phyloP scores from a whole-genome alignment of 2,797 vertebrate genomes.

The Phoxinus dragarum region DNA sequence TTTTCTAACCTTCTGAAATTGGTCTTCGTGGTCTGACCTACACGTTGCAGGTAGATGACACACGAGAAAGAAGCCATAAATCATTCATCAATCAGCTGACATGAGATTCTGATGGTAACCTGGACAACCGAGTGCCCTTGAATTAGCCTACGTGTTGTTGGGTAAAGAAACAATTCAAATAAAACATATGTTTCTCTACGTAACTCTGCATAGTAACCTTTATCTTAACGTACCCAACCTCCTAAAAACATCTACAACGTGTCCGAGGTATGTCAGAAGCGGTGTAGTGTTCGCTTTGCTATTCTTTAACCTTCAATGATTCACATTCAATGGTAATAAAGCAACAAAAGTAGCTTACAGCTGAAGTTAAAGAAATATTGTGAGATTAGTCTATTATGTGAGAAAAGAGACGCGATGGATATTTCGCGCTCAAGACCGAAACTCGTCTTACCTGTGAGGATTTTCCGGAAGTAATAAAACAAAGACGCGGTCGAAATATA shows the following conservation, averaged over 20 bases:
- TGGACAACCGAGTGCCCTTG: slow-evolving; percentile 45
- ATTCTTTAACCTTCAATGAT: slow-evolving; percentile 1
- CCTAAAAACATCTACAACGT: slow-evolving; percentile 14
- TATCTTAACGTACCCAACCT: neutral
- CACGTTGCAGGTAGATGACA: slow-evolving; percentile 52
- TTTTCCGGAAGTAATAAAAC: slow-evolving; percentile 79
- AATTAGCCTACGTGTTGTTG: neutral
- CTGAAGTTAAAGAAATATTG: neutral
- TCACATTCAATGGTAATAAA: neutral
- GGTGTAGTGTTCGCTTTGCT: neutral
- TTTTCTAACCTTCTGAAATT: neutral
- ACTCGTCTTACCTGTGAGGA: slow-evolving; percentile 81
- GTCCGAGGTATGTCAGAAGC: neutral
- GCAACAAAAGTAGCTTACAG: neutral
- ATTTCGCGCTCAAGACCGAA: slow-evolving; percentile 65
- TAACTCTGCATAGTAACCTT: neutral
- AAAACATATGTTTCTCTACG: neutral
- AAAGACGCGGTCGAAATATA: slow-evolving; percentile 59
- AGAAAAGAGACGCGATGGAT: slow-evolving; percentile 2
- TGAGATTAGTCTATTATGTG: neutral
- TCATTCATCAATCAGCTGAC: slow-evolving; percentile 73
- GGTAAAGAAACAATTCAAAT: neutral
- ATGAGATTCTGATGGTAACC: slow-evolving; percentile 52
- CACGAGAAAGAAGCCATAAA: slow-evolving; percentile 70
- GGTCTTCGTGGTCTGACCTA: neutral